Evolutionary conservation across 2,888 invertebrate genomes (phyloP).

Genomic region (Trichogramma dendrolimi): DNA sequence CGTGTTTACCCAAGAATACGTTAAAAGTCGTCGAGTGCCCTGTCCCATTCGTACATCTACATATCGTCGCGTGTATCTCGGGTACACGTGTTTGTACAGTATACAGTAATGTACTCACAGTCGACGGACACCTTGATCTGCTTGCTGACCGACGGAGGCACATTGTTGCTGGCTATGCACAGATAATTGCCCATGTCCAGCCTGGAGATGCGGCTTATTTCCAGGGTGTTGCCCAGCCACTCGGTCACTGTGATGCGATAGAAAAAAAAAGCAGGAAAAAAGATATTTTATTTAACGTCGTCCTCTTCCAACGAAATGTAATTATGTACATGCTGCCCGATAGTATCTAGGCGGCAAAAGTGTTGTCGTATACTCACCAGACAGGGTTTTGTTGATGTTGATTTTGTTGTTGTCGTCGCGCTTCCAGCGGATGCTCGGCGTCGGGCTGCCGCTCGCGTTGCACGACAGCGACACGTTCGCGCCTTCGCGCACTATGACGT

Average conservation of each 20-base stretch:
- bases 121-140: conserved; percentile 90
- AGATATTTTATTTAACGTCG: no score
- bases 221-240: conserved; percentile 80
- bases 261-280: no score
- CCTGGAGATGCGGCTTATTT: conserved; percentile 78
- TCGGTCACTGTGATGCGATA: conserved; percentile 64
- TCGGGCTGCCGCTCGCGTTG: conserved; percentile 84
- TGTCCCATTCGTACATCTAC: neutral
- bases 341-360: no score
- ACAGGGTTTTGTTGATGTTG: conserved; percentile 76
- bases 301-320: no score
- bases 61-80: neutral
- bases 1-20: no score
- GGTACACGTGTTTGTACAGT: no score
- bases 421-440: conserved; percentile 87
- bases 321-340: no score
- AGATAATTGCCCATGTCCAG: conserved; percentile 89
- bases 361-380: conserved; percentile 57
- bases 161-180: conserved; percentile 82
- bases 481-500: conserved; percentile 85
- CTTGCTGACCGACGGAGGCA: conserved; percentile 86
- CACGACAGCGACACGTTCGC: conserved; percentile 85
- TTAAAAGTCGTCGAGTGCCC: no score
- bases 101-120: conserved; percentile 65
- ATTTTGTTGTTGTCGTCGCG: conserved; percentile 84